Percentiles rank a stretch among this genome's conserved stretches.
phyloP scores from a whole-genome alignment of 2,113 vertebrate species.

The Myanophis thanlyinensis region DNA sequence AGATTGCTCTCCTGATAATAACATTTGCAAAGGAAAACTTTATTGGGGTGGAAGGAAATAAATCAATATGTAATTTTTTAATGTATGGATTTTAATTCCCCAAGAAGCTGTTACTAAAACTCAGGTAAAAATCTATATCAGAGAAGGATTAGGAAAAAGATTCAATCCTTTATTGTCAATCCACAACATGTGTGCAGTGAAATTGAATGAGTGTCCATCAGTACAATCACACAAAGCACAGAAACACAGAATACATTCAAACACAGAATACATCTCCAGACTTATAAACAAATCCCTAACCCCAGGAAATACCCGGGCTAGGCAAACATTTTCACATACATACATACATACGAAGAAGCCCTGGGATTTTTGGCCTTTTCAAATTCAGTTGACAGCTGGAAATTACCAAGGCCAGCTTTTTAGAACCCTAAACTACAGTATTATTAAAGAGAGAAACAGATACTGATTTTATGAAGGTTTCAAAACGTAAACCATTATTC shows the following conservation, averaged over 20 bases:
- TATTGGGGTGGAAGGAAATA: too few relatives aligned
- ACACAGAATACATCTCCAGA: too few relatives aligned
- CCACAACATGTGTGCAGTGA: too few relatives aligned
- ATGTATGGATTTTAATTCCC: not conserved
- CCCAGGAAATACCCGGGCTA: too few relatives aligned
- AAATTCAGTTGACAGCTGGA: not conserved
- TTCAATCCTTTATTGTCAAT: too few relatives aligned
- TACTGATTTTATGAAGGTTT: not conserved
- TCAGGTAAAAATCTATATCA: not conserved
- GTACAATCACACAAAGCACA: too few relatives aligned
- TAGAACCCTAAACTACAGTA: not conserved
- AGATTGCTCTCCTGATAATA: not conserved
- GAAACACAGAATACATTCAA: too few relatives aligned
- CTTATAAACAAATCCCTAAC: too few relatives aligned
- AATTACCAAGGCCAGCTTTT: not conserved
- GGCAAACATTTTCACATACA: too few relatives aligned
- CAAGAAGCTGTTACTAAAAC: not conserved
- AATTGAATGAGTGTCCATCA: too few relatives aligned
- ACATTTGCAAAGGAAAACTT: not conserved
- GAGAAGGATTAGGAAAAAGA: conserved; percentile 22
- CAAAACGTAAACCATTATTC: not conserved
- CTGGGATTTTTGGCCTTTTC: not conserved
- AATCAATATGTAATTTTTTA: not conserved
- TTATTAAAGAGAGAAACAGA: not conserved
- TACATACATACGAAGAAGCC: too few relatives aligned